A percentile compares a stretch with the other conserved stretches of the same genome.
Conservation (phyloP, 2,888 invertebrate genomes). For the Esperia sulphurella region DNA sequence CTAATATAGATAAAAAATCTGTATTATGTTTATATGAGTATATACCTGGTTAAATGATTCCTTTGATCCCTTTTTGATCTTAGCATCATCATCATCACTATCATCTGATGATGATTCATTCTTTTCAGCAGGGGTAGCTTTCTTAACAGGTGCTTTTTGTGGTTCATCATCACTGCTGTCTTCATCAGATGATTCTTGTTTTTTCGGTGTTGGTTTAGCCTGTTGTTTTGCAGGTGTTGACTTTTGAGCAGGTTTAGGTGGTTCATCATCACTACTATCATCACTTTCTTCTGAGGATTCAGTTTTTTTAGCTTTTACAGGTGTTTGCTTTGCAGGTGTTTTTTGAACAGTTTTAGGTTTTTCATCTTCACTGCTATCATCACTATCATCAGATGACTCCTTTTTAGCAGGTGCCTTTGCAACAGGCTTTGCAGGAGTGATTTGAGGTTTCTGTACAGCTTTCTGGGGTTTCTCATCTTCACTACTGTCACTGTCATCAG, state of each 20-base stretch:
- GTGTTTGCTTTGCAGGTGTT: conserved; percentile 23
- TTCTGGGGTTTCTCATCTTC: conserved; percentile 27
- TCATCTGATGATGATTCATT: conserved; percentile 20
- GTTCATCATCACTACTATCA: conserved; percentile 39
- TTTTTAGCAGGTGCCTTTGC: conserved; percentile 39
- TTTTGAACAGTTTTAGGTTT: conserved; percentile 36
- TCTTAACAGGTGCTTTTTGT: conserved; percentile 30
- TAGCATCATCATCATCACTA: conserved; percentile 19
- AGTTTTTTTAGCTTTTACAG: conserved; percentile 30
- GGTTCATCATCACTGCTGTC: conserved; percentile 35
- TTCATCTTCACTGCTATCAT: conserved; percentile 45
- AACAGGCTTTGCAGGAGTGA: conserved; percentile 23
- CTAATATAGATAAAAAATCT: no score
- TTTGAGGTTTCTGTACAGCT: conserved; percentile 19
- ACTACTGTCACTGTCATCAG: conserved; percentile 24
- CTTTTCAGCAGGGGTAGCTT: conserved; percentile 20
- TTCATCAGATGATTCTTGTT: conserved; percentile 30
- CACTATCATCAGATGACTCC: conserved; percentile 44
- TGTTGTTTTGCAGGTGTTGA: conserved; percentile 25
- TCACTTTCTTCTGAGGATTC: conserved; percentile 48
- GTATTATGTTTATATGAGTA: no score
- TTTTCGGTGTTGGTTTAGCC: conserved; percentile 17
- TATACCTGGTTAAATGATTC: no score
- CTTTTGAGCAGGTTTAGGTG: conserved; percentile 21
- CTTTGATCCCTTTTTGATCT: conserved; percentile 6